These are phyloP conservation scores for Channallabes apus DNA, from an alignment of 2,797 vertebrate genomes.

Conservation along the genomic window DNA sequence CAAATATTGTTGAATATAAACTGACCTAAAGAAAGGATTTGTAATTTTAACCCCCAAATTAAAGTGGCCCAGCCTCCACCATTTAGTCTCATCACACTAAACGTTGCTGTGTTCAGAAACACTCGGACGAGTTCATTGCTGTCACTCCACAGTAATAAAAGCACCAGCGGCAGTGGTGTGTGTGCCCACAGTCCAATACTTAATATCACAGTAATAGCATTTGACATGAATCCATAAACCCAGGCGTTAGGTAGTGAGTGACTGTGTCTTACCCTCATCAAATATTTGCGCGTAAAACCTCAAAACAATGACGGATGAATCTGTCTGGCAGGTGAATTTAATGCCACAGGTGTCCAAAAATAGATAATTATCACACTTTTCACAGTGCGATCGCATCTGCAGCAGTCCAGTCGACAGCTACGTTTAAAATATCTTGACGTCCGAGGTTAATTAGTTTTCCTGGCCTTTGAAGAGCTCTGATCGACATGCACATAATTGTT, in stretches of 20 bases:
- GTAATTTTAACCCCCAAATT: neutral
- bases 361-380: conserved; percentile 42
- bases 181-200: neutral
- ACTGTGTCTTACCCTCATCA: neutral
- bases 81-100: neutral
- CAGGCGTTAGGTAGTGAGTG: no score
- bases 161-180: neutral
- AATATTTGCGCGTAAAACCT: neutral
- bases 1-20: no score
- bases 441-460: conserved; percentile 57
- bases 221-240: neutral
- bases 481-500: conserved; percentile 54
- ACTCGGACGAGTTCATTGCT: neutral
- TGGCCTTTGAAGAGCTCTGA: conserved; percentile 44
- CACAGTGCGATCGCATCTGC: conserved; percentile 30
- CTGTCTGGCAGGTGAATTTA: neutral
- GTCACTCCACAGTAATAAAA: neutral
- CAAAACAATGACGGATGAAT: neutral
- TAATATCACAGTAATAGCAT: neutral
- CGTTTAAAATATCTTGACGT: conserved; percentile 43
- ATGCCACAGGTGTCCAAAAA: conserved; percentile 11
- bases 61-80: neutral
- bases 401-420: conserved; percentile 33
- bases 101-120: neutral
- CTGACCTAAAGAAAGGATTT: neutral